Evolutionary conservation across 2,797 vertebrate genomes (phyloP).

Genomic region (Hephaestus fuliginosus): DNA sequence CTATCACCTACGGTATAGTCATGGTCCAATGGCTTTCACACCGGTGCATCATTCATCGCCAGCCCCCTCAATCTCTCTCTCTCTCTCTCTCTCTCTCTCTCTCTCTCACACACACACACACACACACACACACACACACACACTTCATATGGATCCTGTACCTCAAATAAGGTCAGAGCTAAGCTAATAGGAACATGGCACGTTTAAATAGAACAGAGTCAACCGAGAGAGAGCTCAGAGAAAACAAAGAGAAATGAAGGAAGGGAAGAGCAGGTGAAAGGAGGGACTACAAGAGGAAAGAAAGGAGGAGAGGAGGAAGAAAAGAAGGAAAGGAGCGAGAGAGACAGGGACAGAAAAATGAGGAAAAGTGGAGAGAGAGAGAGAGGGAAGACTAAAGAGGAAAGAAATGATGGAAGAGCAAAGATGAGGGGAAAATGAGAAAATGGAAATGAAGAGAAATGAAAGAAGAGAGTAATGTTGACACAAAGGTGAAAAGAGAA

Average conservation of each 20-base stretch:
- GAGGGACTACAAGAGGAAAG: too few species aligned
- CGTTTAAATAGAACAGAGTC: slow-evolving; percentile 40
- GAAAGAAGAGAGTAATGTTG: background rate
- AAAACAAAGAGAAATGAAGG: too few species aligned
- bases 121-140: slow-evolving; percentile 27
- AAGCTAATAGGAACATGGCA: slow-evolving; percentile 64
- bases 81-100: background rate
- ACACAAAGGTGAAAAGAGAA: too few species aligned
- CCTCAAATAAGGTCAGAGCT: slow-evolving; percentile 74
- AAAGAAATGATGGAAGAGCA: background rate
- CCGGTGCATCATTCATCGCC: slow-evolving; percentile 64
- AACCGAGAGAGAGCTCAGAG: background rate
- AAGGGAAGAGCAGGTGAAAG: too few species aligned
- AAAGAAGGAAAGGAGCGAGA: fast-evolving
- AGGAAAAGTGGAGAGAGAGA: too few species aligned
- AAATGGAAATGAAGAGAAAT: background rate
- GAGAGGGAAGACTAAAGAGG: background rate
- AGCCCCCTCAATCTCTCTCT: slow-evolving; percentile 20
- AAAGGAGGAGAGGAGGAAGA: background rate
- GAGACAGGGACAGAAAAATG: background rate
- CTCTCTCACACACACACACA: slow-evolving; percentile 22
- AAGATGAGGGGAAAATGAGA: background rate
- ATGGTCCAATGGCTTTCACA: slow-evolving; percentile 71
- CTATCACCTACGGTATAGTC: slow-evolving; percentile 77
- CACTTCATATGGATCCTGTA: slow-evolving; percentile 40